Percentiles rank a stretch among this genome's conserved stretches.
phyloP scores from a whole-genome alignment of 1,140 invertebrate genomes.

The Argopecten irradians region DNA sequence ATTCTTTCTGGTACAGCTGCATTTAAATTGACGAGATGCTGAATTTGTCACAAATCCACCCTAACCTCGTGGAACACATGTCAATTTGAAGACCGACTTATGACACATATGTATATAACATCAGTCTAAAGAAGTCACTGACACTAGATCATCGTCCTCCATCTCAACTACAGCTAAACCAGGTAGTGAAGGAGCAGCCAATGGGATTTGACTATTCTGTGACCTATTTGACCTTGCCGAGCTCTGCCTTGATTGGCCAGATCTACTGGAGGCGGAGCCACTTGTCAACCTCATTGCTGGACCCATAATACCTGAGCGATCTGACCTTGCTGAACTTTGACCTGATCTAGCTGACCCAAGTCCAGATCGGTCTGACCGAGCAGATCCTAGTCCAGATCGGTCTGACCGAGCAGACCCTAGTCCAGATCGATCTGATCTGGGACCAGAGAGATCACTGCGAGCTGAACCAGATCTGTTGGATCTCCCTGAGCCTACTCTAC shows the following conservation, averaged over 20 bases:
- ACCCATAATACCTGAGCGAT: background rate
- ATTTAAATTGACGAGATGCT: no score
- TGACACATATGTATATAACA: no score
- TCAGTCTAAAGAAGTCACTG: slow-evolving; percentile 35
- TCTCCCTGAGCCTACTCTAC: slow-evolving; percentile 23
- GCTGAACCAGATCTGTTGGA: background rate
- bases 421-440: background rate
- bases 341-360: background rate
- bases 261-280: background rate
- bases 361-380: background rate
- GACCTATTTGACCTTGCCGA: slow-evolving; percentile 36
- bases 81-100: no score
- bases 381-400: background rate
- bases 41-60: no score
- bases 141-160: slow-evolving; percentile 41
- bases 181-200: slow-evolving; percentile 29
- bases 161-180: slow-evolving; percentile 46
- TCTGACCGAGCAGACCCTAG: background rate
- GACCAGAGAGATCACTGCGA: background rate
- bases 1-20: no score
- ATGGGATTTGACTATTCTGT: slow-evolving; percentile 35
- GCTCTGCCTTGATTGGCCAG: slow-evolving; percentile 27
- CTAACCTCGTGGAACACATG: no score
- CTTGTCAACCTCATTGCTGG: background rate
- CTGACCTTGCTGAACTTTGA: background rate